Percentiles rank a stretch among this genome's conserved stretches.
phyloP scores from a whole-genome alignment of 2,113 vertebrate species.

The Nicator chloris region DNA sequence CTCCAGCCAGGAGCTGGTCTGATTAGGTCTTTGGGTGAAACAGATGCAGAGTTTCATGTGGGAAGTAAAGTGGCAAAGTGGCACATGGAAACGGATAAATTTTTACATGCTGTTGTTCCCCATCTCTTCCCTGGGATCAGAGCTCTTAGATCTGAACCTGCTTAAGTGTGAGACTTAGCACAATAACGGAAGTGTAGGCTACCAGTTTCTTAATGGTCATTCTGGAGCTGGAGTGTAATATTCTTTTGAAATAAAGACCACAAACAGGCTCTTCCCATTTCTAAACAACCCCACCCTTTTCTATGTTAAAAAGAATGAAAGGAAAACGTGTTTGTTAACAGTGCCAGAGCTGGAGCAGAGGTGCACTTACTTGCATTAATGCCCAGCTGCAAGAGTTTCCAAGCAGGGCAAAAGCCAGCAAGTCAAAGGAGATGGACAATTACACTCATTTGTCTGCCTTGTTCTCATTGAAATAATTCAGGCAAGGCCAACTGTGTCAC shows the following conservation, averaged over 20 bases:
- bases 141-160: background rate
- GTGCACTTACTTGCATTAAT: background rate
- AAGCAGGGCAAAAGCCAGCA: background rate
- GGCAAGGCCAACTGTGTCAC: conserved; percentile 39
- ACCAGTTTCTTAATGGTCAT: background rate
- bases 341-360: background rate
- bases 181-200: background rate
- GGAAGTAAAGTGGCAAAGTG: background rate
- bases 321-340: background rate
- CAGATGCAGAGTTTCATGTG: background rate
- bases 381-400: background rate
- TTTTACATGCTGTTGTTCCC: background rate
- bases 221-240: background rate
- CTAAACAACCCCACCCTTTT: background rate
- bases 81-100: background rate
- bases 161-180: background rate
- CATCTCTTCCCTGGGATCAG: background rate
- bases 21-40: background rate
- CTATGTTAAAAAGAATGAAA: background rate
- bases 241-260: background rate
- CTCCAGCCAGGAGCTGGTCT: background rate
- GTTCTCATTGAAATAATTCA: conserved; percentile 41
- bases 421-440: background rate
- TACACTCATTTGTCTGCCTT: conserved; percentile 21
- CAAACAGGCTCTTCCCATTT: background rate